Conservation (phyloP, 2,888 invertebrate species). For the Polietes domitor region DNA sequence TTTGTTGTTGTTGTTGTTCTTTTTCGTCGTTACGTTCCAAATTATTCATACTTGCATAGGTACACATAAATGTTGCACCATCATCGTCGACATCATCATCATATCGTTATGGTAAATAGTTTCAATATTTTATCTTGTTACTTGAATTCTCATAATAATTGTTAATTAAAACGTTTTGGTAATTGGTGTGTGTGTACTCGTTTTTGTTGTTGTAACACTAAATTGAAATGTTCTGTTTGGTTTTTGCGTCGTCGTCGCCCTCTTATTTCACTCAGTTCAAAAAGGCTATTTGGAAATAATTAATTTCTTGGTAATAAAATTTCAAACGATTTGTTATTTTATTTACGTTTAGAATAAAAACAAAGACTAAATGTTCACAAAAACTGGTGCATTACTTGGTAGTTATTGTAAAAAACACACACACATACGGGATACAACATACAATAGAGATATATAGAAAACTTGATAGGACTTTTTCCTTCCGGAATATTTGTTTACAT, state of each 20-base stretch:
- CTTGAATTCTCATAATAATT: conserved; percentile 34
- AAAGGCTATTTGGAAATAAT: conserved; percentile 34
- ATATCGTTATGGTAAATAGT: not conserved
- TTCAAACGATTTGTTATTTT: conserved; percentile 14
- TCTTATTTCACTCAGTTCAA: conserved; percentile 29
- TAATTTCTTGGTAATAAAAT: conserved; percentile 9
- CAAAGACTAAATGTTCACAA: conserved; percentile 32
- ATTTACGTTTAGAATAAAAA: not conserved
- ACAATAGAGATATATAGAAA: conserved; percentile 7
- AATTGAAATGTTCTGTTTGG: conserved; percentile 44
- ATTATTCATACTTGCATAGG: not conserved
- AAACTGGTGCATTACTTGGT: conserved; percentile 41
- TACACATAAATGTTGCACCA: not conserved
- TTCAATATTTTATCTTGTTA: conserved; percentile 43
- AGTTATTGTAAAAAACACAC: conserved; percentile 26
- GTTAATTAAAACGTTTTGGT: conserved; percentile 52
- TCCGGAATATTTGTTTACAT: too few species aligned
- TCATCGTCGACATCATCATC: too few species aligned
- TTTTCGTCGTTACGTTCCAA: not conserved
- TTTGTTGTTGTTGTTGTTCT: not conserved
- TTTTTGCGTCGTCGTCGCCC: conserved; percentile 11
- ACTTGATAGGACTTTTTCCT: not conserved
- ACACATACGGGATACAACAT: conserved; percentile 33
- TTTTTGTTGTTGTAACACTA: conserved; percentile 56
- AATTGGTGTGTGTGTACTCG: conserved; percentile 63